phyloP scores from a whole-genome alignment of 1,140 invertebrate genomes.

The Xylocopa sonorina region DNA sequence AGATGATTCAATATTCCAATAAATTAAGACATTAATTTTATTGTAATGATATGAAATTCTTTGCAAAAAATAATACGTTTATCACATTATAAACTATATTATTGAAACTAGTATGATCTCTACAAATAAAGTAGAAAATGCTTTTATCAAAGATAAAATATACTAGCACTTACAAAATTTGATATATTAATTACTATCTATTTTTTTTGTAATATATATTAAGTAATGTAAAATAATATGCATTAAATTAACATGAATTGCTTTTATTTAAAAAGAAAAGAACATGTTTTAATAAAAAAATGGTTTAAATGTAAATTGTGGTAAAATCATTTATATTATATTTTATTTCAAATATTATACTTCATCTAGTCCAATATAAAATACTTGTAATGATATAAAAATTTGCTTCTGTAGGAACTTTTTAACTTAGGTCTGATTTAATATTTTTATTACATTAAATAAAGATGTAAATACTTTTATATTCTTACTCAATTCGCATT shows the following conservation, averaged over 20 bases:
- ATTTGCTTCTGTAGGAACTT: background rate
- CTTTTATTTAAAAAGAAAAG: background rate
- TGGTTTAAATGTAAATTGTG: slow-evolving; percentile 11
- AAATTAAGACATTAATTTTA: slow-evolving; percentile 7
- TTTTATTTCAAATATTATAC: background rate
- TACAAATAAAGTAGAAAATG: slow-evolving; percentile 17
- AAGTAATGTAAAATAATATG: background rate
- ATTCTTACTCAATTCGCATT: background rate
- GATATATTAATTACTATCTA: background rate
- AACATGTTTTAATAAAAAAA: background rate
- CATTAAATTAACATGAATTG: slow-evolving; percentile 4
- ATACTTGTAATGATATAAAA: background rate
- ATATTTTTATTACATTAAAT: background rate
- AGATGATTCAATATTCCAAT: slow-evolving; percentile 8
- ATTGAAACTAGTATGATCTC: slow-evolving; percentile 2
- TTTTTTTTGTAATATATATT: background rate
- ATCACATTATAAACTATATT: background rate
- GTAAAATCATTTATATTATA: background rate
- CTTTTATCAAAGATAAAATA: background rate
- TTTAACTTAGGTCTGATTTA: background rate
- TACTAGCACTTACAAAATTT: background rate
- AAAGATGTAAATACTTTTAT: background rate
- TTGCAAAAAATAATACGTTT: background rate
- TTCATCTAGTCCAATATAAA: background rate
- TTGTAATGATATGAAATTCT: background rate